Evolutionary conservation across 2,888 invertebrate genomes (phyloP).

Genomic region (Sipha maydis): DNA sequence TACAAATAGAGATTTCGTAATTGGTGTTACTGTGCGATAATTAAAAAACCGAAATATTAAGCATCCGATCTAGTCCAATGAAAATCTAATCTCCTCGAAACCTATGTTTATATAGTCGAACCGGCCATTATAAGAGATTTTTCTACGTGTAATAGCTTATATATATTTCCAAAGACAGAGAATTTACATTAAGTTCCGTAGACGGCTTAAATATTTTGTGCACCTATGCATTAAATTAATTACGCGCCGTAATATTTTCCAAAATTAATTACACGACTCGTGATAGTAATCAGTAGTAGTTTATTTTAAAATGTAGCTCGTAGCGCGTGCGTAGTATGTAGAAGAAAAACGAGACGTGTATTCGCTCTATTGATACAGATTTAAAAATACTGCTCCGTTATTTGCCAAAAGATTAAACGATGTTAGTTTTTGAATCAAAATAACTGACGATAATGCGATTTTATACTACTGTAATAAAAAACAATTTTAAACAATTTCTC

Average conservation of each 20-base stretch:
- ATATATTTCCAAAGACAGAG: not conserved
- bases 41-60: no score
- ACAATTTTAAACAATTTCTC: not conserved
- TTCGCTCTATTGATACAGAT: constrained; percentile 22
- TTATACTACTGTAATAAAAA: not conserved
- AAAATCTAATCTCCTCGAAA: not conserved
- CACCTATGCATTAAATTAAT: no score
- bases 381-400: constrained; percentile 21
- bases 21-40: no score
- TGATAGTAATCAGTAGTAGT: not conserved
- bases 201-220: not conserved
- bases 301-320: not conserved
- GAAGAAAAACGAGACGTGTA: not conserved
- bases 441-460: not conserved
- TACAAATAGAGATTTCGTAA: no score
- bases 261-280: not conserved
- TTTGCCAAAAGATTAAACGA: constrained; percentile 40
- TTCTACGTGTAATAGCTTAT: not conserved
- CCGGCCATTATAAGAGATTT: not conserved
- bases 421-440: constrained; percentile 19
- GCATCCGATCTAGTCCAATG: no score
- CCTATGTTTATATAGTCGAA: no score
- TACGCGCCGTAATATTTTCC: no score
- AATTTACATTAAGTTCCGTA: not conserved
- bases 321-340: not conserved